Conservation (phyloP, 2,797 vertebrate genomes). For the Lophotriccus pileatus region DNA sequence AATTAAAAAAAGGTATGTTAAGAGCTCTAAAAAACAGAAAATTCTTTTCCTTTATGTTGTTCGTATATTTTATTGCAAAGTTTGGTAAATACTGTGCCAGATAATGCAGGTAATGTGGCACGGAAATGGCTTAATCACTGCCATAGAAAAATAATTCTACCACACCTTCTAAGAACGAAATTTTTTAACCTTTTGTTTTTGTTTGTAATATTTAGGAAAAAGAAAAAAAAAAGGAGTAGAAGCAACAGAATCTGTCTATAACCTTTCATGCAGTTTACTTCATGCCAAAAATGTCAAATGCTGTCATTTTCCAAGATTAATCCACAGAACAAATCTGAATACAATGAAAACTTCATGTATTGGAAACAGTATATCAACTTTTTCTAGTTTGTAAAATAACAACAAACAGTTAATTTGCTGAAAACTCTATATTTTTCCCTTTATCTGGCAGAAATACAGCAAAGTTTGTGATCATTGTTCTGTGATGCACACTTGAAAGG, state of each 20-base stretch:
- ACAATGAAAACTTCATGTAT: not conserved
- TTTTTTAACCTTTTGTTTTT: not conserved
- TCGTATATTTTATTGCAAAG: not conserved
- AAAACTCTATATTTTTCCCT: not conserved
- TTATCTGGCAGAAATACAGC: not conserved
- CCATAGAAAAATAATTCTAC: not conserved
- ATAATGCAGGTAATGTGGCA: not conserved
- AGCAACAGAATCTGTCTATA: not conserved
- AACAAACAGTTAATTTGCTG: not conserved
- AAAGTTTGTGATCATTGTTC: not conserved
- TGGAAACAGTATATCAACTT: not conserved
- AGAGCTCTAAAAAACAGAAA: not conserved
- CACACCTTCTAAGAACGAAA: not conserved
- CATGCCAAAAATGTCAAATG: not conserved
- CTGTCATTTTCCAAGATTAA: not conserved
- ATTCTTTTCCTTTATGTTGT: not conserved
- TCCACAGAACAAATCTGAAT: not conserved
- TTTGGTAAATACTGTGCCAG: not conserved
- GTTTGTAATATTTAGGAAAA: not conserved
- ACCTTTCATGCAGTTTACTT: not conserved
- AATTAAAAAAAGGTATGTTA: rapidly evolving
- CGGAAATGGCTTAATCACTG: not conserved
- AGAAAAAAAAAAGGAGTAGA: not conserved
- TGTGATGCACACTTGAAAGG: not conserved
- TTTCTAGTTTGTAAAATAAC: not conserved